Evolutionary conservation across 2,888 invertebrate genomes (phyloP), one percentile per base, ranked within the genome.

Genomic region (Drosophila borborema): DNA sequence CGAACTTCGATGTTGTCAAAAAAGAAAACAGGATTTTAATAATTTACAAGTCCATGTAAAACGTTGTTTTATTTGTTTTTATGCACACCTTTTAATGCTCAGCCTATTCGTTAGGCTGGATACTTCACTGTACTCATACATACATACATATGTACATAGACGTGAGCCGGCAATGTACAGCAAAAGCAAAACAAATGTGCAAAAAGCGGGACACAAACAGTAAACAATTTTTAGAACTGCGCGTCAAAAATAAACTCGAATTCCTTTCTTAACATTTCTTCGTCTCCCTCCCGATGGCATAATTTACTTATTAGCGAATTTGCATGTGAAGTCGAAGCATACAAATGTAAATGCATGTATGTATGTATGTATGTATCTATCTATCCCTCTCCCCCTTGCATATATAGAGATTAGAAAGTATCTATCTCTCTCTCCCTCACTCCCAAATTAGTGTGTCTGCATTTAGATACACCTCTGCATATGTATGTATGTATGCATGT

Each of bases 381-480:
- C 1, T 23, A 14, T n/a, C n/a, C 5, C 20, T 38, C 23, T 23
- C 46, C 23, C 36, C 20, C 20, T 23, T 10, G 1, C 20, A 38
- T 20, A 23, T 16, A 56, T 92, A n/a, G n/a, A n/a, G 95, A 89
- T 95, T 94, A 89, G 93, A 5, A 12, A 9, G 4, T 28, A 14
- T 5, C n/a, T 12, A 40, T 40, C n/a, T 4, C 20, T 38, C 23
- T 23, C 23, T 20, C 16, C 36, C 5, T 1, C 20, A 54, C 8
- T 38, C 5, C 54, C 61, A 92, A 95, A 89, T 95, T 94, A 89
- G 93, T 95, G 28, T 94, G 94, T 89, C 87, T 96, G 63, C 94
- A 49, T 12, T 38, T 12, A 14, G 7, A 14, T 38, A 12, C 28
- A 28, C 28, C 20, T 20, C 0, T 34, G 6, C 34, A 34, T 34